Conservation (phyloP, 64 coral and sea anemone species). For the Montipora efflorescens region DNA sequence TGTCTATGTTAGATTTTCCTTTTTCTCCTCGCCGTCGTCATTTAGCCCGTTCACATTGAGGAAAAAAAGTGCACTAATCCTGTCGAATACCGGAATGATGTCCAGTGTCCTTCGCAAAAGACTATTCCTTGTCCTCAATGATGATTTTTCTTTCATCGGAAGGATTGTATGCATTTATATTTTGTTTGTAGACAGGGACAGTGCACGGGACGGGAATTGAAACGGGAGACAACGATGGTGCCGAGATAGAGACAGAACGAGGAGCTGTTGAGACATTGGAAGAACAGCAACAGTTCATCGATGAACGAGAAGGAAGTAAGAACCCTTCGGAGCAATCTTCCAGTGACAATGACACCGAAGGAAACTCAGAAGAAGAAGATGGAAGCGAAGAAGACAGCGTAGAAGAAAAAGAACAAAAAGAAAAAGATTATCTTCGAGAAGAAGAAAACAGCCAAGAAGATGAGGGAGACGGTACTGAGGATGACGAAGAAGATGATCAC, state of each 20-base stretch:
- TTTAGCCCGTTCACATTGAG: too few relatives aligned
- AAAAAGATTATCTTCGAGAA: background rate
- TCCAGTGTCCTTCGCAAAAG: too few relatives aligned
- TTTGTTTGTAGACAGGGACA: background rate
- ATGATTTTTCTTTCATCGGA: background rate
- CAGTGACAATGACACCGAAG: background rate
- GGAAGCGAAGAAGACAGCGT: background rate
- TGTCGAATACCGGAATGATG: too few relatives aligned
- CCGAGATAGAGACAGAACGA: background rate
- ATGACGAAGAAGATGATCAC: background rate
- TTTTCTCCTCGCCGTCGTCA: too few relatives aligned
- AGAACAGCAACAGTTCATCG: background rate
- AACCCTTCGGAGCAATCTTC: background rate
- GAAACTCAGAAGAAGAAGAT: background rate
- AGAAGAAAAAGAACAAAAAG: background rate
- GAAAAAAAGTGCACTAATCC: too few relatives aligned
- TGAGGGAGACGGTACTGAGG: background rate
- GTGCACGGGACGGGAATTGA: background rate
- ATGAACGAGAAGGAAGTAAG: conserved; percentile 9
- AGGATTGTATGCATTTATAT: background rate
- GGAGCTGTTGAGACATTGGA: background rate
- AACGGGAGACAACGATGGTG: too few relatives aligned
- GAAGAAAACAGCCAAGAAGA: background rate
- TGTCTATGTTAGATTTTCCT: too few relatives aligned
- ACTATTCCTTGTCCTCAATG: background rate